Evolutionary conservation across 2,888 invertebrate species (phyloP).

Genomic region (Melieria omissa): DNA sequence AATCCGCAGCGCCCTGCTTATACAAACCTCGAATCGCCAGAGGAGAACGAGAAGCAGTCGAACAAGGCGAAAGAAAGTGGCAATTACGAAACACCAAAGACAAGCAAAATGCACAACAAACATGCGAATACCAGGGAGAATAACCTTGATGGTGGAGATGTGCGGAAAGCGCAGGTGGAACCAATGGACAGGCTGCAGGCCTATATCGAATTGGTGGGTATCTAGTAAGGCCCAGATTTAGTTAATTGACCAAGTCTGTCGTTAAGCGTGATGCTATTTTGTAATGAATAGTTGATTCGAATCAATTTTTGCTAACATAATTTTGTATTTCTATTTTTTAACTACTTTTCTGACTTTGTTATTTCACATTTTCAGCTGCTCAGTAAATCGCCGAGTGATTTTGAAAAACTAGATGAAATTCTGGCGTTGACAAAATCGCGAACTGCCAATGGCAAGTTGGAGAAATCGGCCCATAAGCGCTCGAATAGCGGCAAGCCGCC

Average conservation of each 20-base stretch:
- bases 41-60: slow-evolving; percentile 38
- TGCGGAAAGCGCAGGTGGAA: slow-evolving; percentile 48
- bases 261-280: too few relatives aligned
- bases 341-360: not conserved
- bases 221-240: too few relatives aligned
- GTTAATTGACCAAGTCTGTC: not conserved
- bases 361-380: slow-evolving; percentile 65
- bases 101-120: slow-evolving; percentile 49
- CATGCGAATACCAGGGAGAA: slow-evolving; percentile 45
- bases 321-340: too few relatives aligned
- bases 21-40: slow-evolving; percentile 51
- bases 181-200: slow-evolving; percentile 62
- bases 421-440: slow-evolving; percentile 51
- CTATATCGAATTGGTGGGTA: slow-evolving; percentile 62
- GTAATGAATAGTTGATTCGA: too few relatives aligned
- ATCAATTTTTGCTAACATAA: too few relatives aligned
- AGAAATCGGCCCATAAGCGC: slow-evolving; percentile 44
- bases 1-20: slow-evolving; percentile 46
- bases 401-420: slow-evolving; percentile 62
- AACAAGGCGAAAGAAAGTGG: slow-evolving; percentile 39
- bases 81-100: slow-evolving; percentile 60
- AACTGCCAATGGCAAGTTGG: slow-evolving; percentile 43
- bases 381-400: slow-evolving; percentile 68
- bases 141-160: slow-evolving; percentile 50
- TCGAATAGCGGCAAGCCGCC: slow-evolving; percentile 54